phyloP scores from a whole-genome alignment of 2,797 vertebrate species.

The Crax fasciolata region DNA sequence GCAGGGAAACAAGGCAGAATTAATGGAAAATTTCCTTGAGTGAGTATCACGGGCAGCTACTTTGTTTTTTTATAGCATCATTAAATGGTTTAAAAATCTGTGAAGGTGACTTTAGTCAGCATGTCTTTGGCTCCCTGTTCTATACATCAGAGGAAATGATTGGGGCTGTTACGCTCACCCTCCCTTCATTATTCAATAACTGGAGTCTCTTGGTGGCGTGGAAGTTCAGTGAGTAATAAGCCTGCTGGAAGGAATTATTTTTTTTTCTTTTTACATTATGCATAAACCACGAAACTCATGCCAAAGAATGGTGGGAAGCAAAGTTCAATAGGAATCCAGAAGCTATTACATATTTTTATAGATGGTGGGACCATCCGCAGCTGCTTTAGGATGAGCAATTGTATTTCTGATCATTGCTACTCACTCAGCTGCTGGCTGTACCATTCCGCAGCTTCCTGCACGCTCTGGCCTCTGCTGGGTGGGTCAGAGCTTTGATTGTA shows the following conservation, averaged over 20 bases:
- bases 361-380: background rate
- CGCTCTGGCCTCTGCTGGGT: background rate
- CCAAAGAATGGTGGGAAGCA: background rate
- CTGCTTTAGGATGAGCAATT: background rate
- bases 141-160: conserved; percentile 25
- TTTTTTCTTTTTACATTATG: background rate
- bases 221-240: conserved; percentile 23
- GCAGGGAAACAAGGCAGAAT: fast-evolving
- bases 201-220: background rate
- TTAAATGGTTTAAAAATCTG: background rate
- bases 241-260: background rate
- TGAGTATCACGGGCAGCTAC: background rate
- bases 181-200: background rate
- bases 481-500: background rate
- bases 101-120: background rate
- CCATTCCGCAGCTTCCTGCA: background rate
- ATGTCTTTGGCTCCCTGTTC: conserved; percentile 12
- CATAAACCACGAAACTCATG: background rate
- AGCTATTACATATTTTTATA: background rate
- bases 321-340: background rate
- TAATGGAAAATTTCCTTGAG: background rate
- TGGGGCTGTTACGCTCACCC: background rate
- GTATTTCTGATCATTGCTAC: background rate
- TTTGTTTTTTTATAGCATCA: background rate
- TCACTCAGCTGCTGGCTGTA: background rate